phyloP scores from a whole-genome alignment of 2,888 invertebrate genomes.

The Synanthedon andrenaeformis region DNA sequence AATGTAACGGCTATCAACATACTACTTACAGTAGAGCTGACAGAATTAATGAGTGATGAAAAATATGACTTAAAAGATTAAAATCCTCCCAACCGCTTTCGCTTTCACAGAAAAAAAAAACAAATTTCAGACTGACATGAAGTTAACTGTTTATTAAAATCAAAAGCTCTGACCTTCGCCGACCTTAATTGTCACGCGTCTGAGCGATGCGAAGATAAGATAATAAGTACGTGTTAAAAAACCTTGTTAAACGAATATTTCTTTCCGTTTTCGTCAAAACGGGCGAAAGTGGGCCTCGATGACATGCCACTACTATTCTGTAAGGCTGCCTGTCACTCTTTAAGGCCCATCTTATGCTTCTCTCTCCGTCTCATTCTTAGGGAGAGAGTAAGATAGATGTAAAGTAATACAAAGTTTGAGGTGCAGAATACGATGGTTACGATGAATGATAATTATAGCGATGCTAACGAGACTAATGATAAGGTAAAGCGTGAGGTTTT shows the following conservation, averaged over 20 bases:
- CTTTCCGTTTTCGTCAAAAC: slow-evolving; percentile 19
- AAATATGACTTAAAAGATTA: too few species aligned
- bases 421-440: slow-evolving; percentile 12
- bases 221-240: slow-evolving; percentile 10
- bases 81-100: too few species aligned
- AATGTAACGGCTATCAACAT: too few species aligned
- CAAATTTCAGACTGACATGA: too few species aligned
- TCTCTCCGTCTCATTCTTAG: slow-evolving; percentile 1
- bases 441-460: slow-evolving; percentile 33
- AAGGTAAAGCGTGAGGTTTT: slow-evolving; percentile 15
- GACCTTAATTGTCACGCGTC: slow-evolving; percentile 4
- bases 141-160: not conserved
- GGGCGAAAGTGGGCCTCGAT: slow-evolving; percentile 20
- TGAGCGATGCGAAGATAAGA: slow-evolving; percentile 3
- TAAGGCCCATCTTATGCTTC: slow-evolving; percentile 2
- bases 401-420: slow-evolving; percentile 9
- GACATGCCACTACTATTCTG: slow-evolving; percentile 8
- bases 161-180: not conserved
- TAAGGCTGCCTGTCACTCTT: slow-evolving; percentile 1
- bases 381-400: slow-evolving; percentile 6
- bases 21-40: too few species aligned
- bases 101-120: too few species aligned
- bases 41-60: too few species aligned
- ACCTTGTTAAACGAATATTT: slow-evolving; percentile 8
- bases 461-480: slow-evolving; percentile 33